Base-by-base conservation (phyloP, 1,140 invertebrate genomes). In the Nebria ingens region DNA sequence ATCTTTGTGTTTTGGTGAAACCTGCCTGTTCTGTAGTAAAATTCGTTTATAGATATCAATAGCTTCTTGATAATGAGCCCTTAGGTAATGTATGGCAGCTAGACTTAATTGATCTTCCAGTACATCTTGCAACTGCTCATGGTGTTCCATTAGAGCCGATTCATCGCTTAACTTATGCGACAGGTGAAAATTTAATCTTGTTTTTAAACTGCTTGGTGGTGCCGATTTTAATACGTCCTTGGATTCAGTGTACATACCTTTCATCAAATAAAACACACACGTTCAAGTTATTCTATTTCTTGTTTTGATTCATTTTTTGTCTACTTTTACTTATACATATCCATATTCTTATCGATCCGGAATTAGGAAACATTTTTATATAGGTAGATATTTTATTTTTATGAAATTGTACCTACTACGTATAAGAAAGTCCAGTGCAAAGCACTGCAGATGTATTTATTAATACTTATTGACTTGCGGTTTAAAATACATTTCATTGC, bases 21-120 rank as follows among this genome's bases (percentile, higher is more conserved):
- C 62, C 63, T 67, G 90, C 88, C 89, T 86, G 73, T 97, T 94
- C 61, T 95, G 91, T 1, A 95, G 69, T 13, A 98, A 74, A 51
- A 98, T 82, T 59, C 91, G 82, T 72, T 99, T 99, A 68, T 99
- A 99, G 61, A 98, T 93, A 72, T 99, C 96, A 62, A 98, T 98
- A 19, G 97, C 94, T 73, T 98, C 96, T 72, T 98, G 94, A 71
- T 97, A 98, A 70, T 98, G 94, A 29, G 87, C 87, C 29, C 94
- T 77, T 42, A 98, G 76, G 70, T 97, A 99, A 71, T 99, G 93
- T 63, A 99, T 93, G 0, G 95, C 92, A 2, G 97, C 97, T 29
- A 98, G 72, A 62, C 91, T 94, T 6, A 99, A 75, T 71, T 98
- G 94, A 75, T 98, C 95, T 73, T 98, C 92, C 11, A 93, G 80